phyloP scores from a whole-genome alignment of 2,888 invertebrate genomes.

The Synergus gifuensis region DNA sequence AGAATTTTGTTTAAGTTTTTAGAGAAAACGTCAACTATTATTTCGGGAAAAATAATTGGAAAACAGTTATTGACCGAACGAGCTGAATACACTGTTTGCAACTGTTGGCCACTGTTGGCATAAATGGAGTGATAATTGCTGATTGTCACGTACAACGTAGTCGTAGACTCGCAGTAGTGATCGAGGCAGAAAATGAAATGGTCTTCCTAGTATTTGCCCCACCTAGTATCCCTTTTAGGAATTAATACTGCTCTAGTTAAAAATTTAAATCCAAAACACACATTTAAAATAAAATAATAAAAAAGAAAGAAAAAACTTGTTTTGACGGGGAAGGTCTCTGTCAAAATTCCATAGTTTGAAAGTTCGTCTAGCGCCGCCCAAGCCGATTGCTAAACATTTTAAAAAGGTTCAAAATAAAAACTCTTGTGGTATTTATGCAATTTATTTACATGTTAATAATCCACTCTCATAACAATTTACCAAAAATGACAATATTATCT shows the following conservation, averaged over 20 bases:
- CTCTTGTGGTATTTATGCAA: slow-evolving; percentile 9
- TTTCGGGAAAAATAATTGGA: not conserved
- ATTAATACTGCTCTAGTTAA: not conserved
- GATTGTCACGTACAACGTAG: no score
- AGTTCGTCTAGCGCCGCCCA: no score
- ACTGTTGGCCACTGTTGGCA: no score
- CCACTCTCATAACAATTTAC: slow-evolving; percentile 53
- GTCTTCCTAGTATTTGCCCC: not conserved
- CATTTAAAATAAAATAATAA: not conserved
- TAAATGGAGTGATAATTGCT: no score
- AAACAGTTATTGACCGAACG: not conserved
- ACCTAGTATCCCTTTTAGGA: not conserved
- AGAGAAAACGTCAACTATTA: not conserved
- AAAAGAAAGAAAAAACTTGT: not conserved
- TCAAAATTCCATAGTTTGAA: no score
- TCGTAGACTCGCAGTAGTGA: not conserved
- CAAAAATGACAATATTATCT: slow-evolving; percentile 49
- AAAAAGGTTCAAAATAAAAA: slow-evolving; percentile 6
- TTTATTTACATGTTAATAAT: slow-evolving; percentile 57
- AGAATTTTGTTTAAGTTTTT: not conserved
- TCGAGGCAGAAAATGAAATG: slow-evolving; percentile 12
- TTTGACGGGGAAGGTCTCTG: no score
- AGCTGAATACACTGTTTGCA: not conserved
- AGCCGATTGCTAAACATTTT: no score
- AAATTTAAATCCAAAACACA: not conserved